These are phyloP conservation scores for Mionectes olivaceus DNA, from an alignment of 2,797 vertebrate genomes.

Conservation along the genomic window DNA sequence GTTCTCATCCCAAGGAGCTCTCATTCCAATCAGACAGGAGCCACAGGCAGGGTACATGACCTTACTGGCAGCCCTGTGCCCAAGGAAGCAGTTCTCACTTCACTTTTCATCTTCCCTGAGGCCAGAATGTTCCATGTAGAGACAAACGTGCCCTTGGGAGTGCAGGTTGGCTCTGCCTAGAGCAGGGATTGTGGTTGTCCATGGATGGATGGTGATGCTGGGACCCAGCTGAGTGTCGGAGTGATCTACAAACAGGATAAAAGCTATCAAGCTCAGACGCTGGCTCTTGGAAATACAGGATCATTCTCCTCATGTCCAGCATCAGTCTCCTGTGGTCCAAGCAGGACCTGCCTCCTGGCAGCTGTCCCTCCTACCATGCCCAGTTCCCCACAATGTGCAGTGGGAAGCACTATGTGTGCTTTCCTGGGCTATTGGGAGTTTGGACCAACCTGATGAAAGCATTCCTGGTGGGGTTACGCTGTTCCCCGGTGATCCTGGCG, in stretches of 20 bases:
- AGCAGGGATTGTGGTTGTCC: not conserved
- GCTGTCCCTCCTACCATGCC: rapidly evolving
- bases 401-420: rapidly evolving
- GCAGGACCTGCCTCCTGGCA: not conserved
- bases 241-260: not conserved
- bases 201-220: not conserved
- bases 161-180: rapidly evolving
- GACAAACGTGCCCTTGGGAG: not conserved
- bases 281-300: not conserved
- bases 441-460: not conserved
- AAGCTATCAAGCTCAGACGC: not conserved
- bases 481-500: not conserved
- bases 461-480: not conserved
- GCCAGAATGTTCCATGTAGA: not conserved
- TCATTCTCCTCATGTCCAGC: not conserved
- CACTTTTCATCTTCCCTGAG: not conserved
- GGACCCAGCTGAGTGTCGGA: not conserved
- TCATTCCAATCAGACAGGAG: not conserved
- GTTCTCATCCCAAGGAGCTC: not conserved
- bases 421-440: not conserved
- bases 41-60: not conserved
- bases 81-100: rapidly evolving
- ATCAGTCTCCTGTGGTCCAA: rapidly evolving
- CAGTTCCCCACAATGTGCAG: rapidly evolving
- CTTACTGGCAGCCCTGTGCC: not conserved